phyloP scores from a whole-genome alignment of 2,113 vertebrate genomes.

The Phainopepla nitens region DNA sequence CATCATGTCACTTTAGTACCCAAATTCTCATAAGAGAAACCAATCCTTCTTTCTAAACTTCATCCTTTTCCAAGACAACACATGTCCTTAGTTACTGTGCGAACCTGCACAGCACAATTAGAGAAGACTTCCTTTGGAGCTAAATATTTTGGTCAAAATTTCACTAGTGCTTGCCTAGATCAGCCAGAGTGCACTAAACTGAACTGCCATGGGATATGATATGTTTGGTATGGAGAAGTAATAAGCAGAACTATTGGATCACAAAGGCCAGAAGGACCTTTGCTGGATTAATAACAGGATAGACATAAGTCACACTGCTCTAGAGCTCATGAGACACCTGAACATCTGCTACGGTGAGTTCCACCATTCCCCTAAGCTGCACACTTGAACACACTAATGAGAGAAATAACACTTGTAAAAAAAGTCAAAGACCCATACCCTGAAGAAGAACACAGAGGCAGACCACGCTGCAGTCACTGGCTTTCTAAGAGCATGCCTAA shows the following conservation, averaged over 20 bases:
- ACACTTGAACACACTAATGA: not conserved
- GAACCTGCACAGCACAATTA: not conserved
- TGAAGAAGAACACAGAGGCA: not conserved
- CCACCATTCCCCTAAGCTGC: not conserved
- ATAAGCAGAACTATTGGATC: not conserved
- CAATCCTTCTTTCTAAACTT: not conserved
- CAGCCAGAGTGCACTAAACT: not conserved
- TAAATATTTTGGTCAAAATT: not conserved
- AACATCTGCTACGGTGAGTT: not conserved
- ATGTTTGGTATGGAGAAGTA: not conserved
- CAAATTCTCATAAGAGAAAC: not conserved
- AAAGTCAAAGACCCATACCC: not conserved
- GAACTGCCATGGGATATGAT: not conserved
- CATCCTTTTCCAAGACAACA: not conserved
- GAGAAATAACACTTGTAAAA: fast-evolving
- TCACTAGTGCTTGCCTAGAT: not conserved
- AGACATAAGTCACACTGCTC: not conserved
- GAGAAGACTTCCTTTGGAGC: not conserved
- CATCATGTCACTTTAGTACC: not conserved
- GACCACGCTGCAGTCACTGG: fast-evolving
- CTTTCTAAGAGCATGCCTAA: not conserved
- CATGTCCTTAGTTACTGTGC: not conserved
- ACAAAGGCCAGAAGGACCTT: not conserved
- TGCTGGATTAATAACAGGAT: not conserved
- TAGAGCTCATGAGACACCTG: not conserved